Conservation (phyloP, 2,113 vertebrate genomes). For the Regulus satrapa region DNA sequence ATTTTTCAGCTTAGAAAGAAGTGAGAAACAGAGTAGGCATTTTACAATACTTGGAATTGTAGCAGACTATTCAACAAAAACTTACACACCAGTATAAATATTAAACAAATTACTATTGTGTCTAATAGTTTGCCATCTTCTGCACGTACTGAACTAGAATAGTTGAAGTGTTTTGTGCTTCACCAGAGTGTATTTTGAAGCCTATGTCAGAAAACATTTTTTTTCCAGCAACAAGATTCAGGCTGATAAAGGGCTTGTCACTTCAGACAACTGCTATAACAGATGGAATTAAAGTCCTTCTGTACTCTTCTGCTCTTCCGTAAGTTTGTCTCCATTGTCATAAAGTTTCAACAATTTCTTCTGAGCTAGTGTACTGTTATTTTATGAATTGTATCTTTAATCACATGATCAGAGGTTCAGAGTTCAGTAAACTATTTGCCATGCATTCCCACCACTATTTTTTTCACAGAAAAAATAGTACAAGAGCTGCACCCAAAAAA, state of each 20-base stretch:
- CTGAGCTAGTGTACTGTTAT: not conserved
- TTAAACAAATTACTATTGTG: not conserved
- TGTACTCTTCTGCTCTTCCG: not conserved
- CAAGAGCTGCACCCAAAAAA: not conserved
- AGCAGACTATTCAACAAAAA: not conserved
- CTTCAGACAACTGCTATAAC: not conserved
- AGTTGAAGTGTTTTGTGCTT: not conserved
- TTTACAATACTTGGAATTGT: constrained; percentile 30
- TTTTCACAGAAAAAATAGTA: not conserved
- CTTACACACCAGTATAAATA: not conserved
- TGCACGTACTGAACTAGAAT: not conserved
- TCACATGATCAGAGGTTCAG: not conserved
- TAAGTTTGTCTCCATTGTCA: not conserved
- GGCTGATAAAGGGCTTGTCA: not conserved
- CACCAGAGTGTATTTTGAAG: not conserved
- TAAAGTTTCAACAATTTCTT: not conserved
- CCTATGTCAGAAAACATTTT: not conserved
- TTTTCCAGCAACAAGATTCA: not conserved
- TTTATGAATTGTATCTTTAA: not conserved
- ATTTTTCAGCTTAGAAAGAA: constrained; percentile 24
- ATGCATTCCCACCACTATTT: not conserved
- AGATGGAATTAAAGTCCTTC: not conserved
- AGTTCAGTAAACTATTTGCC: not conserved
- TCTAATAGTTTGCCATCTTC: not conserved
- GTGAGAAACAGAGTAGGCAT: not conserved